Conservation (phyloP, 2,797 vertebrate species). For the Amblyraja radiata region DNA sequence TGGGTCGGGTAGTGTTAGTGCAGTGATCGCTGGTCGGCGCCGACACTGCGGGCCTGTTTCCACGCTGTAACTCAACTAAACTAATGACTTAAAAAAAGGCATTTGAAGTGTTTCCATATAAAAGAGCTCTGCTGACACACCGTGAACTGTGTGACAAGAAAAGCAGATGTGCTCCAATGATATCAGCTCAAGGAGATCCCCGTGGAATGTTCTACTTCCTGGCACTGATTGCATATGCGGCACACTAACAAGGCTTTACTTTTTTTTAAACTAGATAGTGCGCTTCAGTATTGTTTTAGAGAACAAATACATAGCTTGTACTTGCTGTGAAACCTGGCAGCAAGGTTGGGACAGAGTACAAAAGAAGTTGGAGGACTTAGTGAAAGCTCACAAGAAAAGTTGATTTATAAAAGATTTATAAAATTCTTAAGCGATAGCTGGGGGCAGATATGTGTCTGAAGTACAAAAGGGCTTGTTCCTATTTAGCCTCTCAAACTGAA, state of each 20-base stretch:
- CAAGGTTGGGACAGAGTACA: background rate
- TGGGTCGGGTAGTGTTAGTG: too few relatives aligned
- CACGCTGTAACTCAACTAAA: too few relatives aligned
- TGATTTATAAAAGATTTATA: background rate
- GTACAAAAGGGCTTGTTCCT: background rate
- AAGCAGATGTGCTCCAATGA: conserved; percentile 5
- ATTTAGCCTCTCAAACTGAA: background rate
- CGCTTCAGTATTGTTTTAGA: background rate
- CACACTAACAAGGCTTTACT: background rate
- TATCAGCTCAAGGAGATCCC: background rate
- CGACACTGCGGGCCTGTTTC: too few relatives aligned
- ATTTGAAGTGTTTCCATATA: background rate
- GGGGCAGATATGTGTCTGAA: background rate
- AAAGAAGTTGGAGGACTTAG: background rate
- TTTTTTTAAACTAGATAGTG: background rate
- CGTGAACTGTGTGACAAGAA: background rate
- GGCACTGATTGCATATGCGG: background rate
- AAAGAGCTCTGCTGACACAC: background rate
- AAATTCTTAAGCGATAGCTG: background rate
- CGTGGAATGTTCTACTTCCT: background rate
- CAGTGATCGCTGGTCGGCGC: too few relatives aligned
- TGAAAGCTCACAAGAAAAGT: background rate
- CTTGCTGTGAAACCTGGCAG: background rate
- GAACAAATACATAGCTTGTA: background rate
- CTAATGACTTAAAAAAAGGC: background rate